Conservation (phyloP, 2,113 vertebrate species). For the Scartelaos histophorus region DNA sequence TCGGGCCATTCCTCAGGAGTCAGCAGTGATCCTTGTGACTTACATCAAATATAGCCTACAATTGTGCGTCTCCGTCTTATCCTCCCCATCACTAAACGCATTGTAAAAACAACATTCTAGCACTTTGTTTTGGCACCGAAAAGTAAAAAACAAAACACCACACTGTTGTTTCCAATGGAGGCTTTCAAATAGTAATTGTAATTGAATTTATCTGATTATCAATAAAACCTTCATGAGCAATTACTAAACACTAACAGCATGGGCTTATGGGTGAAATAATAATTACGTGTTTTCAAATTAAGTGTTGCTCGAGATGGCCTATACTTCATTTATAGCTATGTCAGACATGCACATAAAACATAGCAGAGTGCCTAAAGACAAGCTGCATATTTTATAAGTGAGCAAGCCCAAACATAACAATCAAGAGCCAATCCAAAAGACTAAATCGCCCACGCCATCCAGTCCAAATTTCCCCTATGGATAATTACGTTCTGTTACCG, state of each 20-base stretch:
- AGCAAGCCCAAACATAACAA: conserved; percentile 15
- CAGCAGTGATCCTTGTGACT: conserved; percentile 59
- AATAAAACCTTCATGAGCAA: neutral
- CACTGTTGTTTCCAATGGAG: neutral
- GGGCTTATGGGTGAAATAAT: neutral
- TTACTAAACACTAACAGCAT: neutral
- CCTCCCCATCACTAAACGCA: conserved; percentile 8
- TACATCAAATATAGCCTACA: conserved; percentile 57
- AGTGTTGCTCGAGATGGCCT: neutral
- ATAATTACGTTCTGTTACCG: conserved; percentile 47
- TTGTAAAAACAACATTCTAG: neutral
- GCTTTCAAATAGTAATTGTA: neutral
- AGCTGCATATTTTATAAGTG: conserved; percentile 9
- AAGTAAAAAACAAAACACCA: neutral
- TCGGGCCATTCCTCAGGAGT: conserved; percentile 56
- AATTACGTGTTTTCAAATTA: neutral
- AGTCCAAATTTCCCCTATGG: conserved; percentile 40
- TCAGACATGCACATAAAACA: conserved; percentile 4
- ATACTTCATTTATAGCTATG: conserved; percentile 4
- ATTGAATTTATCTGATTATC: neutral
- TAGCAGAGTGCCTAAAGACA: conserved; percentile 2
- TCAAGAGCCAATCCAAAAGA: conserved; percentile 27
- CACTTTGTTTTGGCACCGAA: neutral
- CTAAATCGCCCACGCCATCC: conserved; percentile 17
- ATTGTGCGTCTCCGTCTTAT: conserved; percentile 38